These are phyloP conservation scores for Papilio xuthus DNA, from an alignment of 1,140 invertebrate genomes.

Conservation along the genomic window DNA sequence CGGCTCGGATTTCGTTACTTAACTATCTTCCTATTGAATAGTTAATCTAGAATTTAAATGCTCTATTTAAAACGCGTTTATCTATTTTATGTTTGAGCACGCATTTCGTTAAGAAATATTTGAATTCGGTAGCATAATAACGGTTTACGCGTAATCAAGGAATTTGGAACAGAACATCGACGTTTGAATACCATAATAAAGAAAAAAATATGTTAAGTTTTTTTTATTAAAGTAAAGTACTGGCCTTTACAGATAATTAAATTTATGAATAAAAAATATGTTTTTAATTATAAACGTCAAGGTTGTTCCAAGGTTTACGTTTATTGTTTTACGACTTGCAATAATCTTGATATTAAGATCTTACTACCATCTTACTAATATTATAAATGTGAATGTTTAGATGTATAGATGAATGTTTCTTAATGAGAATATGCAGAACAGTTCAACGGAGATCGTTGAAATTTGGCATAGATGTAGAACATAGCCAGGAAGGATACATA, in stretches of 20 bases:
- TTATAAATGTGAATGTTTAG: too few species aligned
- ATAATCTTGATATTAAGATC: background rate
- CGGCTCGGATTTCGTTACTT: conserved; percentile 52
- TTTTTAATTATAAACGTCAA: background rate
- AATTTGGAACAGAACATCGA: conserved; percentile 19
- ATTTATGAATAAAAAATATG: background rate
- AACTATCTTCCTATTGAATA: conserved; percentile 46
- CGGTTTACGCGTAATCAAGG: conserved; percentile 24
- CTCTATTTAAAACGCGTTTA: conserved; percentile 56
- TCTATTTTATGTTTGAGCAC: conserved; percentile 61
- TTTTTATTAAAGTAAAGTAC: background rate
- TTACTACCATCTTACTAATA: too few species aligned
- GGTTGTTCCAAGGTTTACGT: background rate
- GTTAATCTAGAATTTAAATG: conserved; percentile 54
- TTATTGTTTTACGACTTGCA: background rate
- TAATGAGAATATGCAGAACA: too few species aligned
- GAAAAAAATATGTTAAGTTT: background rate
- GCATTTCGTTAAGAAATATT: conserved; percentile 45
- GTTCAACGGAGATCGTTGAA: too few species aligned
- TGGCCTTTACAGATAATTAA: background rate
- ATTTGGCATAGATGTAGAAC: too few species aligned
- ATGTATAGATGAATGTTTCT: too few species aligned
- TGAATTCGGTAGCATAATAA: conserved; percentile 35
- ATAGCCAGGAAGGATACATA: too few species aligned
- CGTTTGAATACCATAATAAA: background rate